These are phyloP conservation scores for Nothoprocta perdicaria DNA, from an alignment of 2,113 vertebrate genomes.

Conservation along the genomic window DNA sequence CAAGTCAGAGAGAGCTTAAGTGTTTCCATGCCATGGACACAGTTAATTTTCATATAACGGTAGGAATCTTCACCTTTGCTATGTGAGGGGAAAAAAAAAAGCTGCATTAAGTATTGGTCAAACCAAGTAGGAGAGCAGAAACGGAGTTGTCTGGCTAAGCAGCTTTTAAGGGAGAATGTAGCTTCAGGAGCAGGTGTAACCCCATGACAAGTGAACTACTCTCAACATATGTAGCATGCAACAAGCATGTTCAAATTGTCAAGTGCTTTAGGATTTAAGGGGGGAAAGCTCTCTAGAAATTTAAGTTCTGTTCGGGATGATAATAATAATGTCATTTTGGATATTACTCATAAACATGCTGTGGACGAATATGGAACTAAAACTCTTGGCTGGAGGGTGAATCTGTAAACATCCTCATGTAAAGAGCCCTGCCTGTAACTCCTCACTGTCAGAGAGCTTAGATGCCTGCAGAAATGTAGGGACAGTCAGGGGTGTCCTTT, in stretches of 20 bases:
- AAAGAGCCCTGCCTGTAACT: conserved; percentile 51
- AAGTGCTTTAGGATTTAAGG: conserved; percentile 15
- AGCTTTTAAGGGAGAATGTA: accelerated
- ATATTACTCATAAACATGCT: conserved; percentile 7
- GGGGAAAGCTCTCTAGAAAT: conserved; percentile 23
- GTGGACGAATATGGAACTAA: conserved; percentile 53
- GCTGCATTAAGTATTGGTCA: neutral
- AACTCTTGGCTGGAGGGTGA: conserved; percentile 41
- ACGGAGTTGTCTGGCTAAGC: neutral
- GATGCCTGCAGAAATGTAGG: conserved; percentile 3
- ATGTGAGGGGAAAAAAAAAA: neutral
- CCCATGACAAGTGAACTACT: neutral
- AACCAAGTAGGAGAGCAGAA: neutral
- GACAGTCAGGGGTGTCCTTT: neutral
- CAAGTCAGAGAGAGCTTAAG: neutral
- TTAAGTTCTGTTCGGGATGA: neutral
- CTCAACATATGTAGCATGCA: neutral
- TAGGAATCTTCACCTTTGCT: accelerated
- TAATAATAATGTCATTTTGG: conserved; percentile 42
- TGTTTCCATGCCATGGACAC: neutral
- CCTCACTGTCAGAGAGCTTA: conserved; percentile 50
- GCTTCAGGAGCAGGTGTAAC: neutral
- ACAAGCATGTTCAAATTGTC: neutral
- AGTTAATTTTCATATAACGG: neutral
- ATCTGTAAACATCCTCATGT: conserved; percentile 63